Conservation (phyloP, 2,113 vertebrate genomes). For the Irena cyanogastra region DNA sequence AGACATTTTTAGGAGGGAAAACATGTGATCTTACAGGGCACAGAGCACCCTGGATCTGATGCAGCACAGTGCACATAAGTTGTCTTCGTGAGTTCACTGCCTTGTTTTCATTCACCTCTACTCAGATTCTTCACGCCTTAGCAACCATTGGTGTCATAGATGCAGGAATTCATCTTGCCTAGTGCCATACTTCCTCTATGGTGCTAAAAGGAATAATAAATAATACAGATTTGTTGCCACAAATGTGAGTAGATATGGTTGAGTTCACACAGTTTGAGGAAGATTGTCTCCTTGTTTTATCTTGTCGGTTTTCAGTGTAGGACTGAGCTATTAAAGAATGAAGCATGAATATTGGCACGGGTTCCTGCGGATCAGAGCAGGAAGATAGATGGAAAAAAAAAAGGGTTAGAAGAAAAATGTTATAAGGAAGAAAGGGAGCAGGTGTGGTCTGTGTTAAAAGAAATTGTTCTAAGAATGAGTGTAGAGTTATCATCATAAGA, state of each 20-base stretch:
- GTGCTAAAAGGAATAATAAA: constrained; percentile 31
- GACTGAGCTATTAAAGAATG: background rate
- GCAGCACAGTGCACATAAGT: rapidly evolving
- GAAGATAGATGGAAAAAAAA: background rate
- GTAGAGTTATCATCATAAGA: background rate
- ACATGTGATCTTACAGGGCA: background rate
- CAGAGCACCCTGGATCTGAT: background rate
- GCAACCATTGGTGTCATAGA: background rate
- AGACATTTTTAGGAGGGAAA: background rate
- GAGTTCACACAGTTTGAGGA: constrained; percentile 30
- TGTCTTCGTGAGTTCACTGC: background rate
- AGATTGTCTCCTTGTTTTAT: background rate
- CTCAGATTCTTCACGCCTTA: background rate
- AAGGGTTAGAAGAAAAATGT: background rate
- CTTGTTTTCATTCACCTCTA: background rate
- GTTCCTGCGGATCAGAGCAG: background rate
- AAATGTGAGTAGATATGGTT: constrained; percentile 19
- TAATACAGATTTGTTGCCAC: background rate
- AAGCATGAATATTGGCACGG: constrained; percentile 38
- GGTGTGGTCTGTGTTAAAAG: background rate
- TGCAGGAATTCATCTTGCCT: background rate
- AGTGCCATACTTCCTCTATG: background rate
- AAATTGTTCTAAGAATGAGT: background rate
- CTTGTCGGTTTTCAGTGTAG: background rate
- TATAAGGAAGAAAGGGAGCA: constrained; percentile 2